Percentiles rank a stretch among this genome's conserved stretches.
Evolutionary conservation across 2,113 vertebrate genomes (phyloP).

Genomic region (Crypturellus undulatus): DNA sequence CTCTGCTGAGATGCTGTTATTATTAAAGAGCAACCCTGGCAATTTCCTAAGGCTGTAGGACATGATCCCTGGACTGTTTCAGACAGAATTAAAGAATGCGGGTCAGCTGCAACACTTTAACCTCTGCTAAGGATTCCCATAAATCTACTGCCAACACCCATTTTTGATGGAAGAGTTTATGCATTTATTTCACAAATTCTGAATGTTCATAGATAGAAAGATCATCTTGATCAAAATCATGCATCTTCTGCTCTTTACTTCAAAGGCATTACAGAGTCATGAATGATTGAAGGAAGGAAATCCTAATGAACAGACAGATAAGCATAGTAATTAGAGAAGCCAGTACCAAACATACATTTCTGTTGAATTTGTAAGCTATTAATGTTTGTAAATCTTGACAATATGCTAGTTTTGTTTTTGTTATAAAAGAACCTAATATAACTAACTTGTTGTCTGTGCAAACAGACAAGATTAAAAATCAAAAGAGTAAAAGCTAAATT

Average conservation of each 20-base stretch:
- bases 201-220: not conserved
- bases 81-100: not conserved
- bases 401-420: not conserved
- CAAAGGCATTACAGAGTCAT: not conserved
- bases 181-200: not conserved
- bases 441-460: not conserved
- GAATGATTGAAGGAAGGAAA: not conserved
- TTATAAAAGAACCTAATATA: not conserved
- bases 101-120: not conserved
- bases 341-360: not conserved
- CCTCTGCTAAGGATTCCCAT: not conserved
- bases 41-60: not conserved
- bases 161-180: not conserved
- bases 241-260: not conserved
- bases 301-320: not conserved
- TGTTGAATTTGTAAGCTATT: not conserved
- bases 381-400: not conserved
- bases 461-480: not conserved
- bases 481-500: not conserved
- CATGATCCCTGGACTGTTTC: not conserved
- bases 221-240: not conserved
- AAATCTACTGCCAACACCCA: not conserved
- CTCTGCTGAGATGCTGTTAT: not conserved
- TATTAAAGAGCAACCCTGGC: not conserved
- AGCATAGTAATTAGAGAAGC: fast-evolving